A percentile compares a stretch with the other conserved stretches of the same genome.
These are phyloP conservation scores for Crotalus horridus DNA, from an alignment of 2,113 vertebrate species.

Conservation along the genomic window DNA sequence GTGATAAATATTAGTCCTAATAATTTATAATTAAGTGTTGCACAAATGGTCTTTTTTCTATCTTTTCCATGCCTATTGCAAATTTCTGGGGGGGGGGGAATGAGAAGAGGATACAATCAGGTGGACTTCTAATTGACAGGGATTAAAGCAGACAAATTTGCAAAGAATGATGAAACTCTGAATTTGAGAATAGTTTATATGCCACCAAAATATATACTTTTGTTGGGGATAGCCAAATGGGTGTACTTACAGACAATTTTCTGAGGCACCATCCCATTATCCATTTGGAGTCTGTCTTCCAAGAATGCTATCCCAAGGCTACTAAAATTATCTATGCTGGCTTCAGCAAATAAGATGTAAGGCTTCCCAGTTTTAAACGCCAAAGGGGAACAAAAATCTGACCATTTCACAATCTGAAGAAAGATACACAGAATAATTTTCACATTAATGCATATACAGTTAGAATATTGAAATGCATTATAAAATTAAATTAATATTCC, in stretches of 20 bases:
- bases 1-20: neutral
- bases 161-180: neutral
- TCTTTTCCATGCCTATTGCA: neutral
- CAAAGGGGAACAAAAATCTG: conserved; percentile 85
- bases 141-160: neutral
- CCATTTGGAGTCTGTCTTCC: conserved; percentile 88
- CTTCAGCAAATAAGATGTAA: conserved; percentile 81
- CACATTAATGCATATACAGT: neutral
- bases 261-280: conserved; percentile 82
- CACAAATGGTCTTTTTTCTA: neutral
- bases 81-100: neutral
- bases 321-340: conserved; percentile 88
- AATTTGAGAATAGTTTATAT: neutral
- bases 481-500: neutral
- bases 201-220: neutral
- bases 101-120: neutral
- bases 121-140: neutral
- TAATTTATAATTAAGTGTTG: neutral
- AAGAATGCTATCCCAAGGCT: conserved; percentile 89
- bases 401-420: conserved; percentile 85
- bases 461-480: neutral
- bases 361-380: conserved; percentile 81
- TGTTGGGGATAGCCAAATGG: neutral
- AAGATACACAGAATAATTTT: conserved; percentile 23
- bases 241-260: conserved; percentile 88